Base-by-base conservation (phyloP, 2,113 vertebrate genomes). In the Opisthocomus hoazin region DNA sequence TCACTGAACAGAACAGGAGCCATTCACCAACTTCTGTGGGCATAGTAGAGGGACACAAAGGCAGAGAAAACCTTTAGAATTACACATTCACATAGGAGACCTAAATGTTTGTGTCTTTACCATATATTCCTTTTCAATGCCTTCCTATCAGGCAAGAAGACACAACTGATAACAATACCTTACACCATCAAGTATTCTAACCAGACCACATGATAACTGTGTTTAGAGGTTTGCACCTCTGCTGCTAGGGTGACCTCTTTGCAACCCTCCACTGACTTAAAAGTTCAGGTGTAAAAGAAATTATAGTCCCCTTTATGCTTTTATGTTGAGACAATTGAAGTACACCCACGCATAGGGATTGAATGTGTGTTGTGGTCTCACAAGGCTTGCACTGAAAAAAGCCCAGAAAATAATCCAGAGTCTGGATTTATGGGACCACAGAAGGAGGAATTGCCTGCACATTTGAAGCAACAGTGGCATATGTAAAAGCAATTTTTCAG, bases 401-500 rank as follows among this genome's bases (percentile, higher is more conserved):
- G 1, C 2, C 4, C 14, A 64, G 29, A 74, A 75, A 87, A 60
- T 17, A 51, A 63, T 63, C 9, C 37, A 79, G 36, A 74, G 7
- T 22, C 23, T 76, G 37, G 19, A 78, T 45, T 86, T 74, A 39
- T 26, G 41, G 29, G 11, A 66, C 34, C 34, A n/a, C 37, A 37
- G 41, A 27, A 90, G 71, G 78, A 51, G n/a, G 27, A 87, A 85
- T 5, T 75, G 85, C 34, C 23, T 89, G 50, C 19, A 51, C 17
- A 53, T 89, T 63, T 73, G 39, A 82, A 76, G 58, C 10, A 54
- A 71, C 8, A 65, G 34, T 29, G 93, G 29, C 61, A 54, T 51
- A 76, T 60, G 70, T 34, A 66, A 89, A 95, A 96, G 66, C 3
- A 4, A 81, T 95, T 90, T 94, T 86, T 91, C 65, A 39, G 45